phyloP scores from a whole-genome alignment of 2,888 invertebrate species.

The Rhingia campestris region DNA sequence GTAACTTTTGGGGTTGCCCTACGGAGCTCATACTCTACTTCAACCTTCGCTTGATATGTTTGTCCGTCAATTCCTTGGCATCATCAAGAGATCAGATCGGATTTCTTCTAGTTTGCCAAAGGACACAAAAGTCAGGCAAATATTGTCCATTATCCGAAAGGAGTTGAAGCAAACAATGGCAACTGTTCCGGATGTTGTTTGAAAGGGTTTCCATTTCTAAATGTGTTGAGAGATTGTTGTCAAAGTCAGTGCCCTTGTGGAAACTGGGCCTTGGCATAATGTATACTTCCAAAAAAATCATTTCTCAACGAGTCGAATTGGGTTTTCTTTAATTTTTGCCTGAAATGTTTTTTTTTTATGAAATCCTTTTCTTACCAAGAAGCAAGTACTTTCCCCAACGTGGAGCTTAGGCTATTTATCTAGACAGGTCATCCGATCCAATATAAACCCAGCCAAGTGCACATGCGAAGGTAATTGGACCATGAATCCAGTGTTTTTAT shows the following conservation, averaged over 20 bases:
- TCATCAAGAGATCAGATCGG: constrained; percentile 62
- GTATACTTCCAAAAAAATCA: constrained; percentile 18
- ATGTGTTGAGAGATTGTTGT: constrained; percentile 40
- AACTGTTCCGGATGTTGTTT: constrained; percentile 9
- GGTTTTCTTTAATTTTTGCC: constrained; percentile 26
- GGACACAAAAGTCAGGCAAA: constrained; percentile 57
- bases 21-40: not conserved
- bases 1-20: constrained; percentile 15
- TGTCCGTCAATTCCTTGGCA: constrained; percentile 37
- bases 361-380: constrained; percentile 25
- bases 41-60: constrained; percentile 10
- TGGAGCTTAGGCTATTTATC: constrained; percentile 39
- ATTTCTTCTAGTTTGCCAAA: constrained; percentile 53
- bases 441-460: constrained; percentile 22
- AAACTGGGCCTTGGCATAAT: constrained; percentile 51
- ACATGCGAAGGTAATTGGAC: constrained; percentile 16
- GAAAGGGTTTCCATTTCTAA: constrained; percentile 8
- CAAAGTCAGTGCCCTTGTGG: constrained; percentile 36
- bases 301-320: too few species aligned
- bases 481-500: constrained; percentile 7
- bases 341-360: constrained; percentile 19
- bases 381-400: constrained; percentile 28
- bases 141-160: constrained; percentile 34
- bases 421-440: constrained; percentile 33
- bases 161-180: constrained; percentile 26